These are phyloP conservation scores for Agapornis roseicollis DNA, from an alignment of 2,113 vertebrate genomes.

Conservation along the genomic window DNA sequence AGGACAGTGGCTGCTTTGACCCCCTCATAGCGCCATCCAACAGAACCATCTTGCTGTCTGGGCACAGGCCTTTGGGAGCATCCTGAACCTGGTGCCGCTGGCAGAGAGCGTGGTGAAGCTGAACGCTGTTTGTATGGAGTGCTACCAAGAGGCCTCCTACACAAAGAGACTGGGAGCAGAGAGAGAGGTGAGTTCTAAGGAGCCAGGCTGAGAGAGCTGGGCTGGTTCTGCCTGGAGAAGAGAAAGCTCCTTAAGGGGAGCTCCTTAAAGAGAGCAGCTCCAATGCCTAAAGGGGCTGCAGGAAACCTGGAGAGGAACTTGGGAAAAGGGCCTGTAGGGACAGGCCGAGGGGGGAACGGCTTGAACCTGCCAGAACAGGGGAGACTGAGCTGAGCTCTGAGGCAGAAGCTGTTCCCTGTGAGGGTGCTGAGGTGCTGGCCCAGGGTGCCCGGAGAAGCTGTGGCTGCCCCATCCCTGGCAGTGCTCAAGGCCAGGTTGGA, in stretches of 20 bases:
- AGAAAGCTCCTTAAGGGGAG: not conserved
- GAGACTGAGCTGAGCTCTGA: too few relatives aligned
- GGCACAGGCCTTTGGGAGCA: constrained; percentile 86
- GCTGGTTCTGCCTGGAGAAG: not conserved
- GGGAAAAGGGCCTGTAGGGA: too few relatives aligned
- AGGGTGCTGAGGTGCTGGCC: too few relatives aligned
- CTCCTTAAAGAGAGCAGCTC: not conserved
- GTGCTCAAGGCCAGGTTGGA: too few relatives aligned
- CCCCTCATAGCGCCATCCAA: accelerated
- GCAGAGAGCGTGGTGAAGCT: constrained; percentile 97
- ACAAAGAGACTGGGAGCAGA: constrained; percentile 92
- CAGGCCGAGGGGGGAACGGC: too few relatives aligned
- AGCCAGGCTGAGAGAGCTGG: not conserved
- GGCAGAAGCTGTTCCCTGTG: too few relatives aligned
- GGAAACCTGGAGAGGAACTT: too few relatives aligned
- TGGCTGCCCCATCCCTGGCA: too few relatives aligned
- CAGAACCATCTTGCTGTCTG: not conserved
- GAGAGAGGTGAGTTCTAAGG: constrained; percentile 80
- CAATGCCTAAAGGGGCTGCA: not conserved
- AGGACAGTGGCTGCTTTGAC: not conserved
- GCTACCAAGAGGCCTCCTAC: constrained; percentile 92
- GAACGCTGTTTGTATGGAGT: constrained; percentile 94
- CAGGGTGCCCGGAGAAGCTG: too few relatives aligned
- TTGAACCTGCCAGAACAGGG: too few relatives aligned
- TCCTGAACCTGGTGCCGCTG: constrained; percentile 90